phyloP scores from a whole-genome alignment of 1,140 invertebrate species.

The Melanaphis sacchari region DNA sequence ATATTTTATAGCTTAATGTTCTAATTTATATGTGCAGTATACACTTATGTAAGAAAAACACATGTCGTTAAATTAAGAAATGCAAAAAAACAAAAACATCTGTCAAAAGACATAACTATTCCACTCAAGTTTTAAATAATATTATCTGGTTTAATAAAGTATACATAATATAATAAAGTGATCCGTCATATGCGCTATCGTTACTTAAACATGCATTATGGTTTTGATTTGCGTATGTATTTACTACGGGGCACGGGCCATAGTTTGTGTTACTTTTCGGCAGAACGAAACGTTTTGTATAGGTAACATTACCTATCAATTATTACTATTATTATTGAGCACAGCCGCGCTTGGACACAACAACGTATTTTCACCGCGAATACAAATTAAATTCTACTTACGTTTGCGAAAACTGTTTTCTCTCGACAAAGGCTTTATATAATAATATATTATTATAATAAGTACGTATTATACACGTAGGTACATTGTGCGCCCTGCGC shows the following conservation, averaged over 20 bases:
- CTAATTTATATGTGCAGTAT: background rate
- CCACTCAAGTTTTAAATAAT: background rate
- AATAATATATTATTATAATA: background rate
- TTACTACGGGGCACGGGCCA: background rate
- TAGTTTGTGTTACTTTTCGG: too few species aligned
- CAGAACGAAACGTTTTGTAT: background rate
- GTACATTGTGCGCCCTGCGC: background rate
- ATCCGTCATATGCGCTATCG: background rate
- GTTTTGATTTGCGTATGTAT: background rate
- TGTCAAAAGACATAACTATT: conserved; percentile 16
- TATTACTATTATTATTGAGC: background rate
- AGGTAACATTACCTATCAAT: background rate
- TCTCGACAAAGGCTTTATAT: background rate
- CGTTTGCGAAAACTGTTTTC: background rate
- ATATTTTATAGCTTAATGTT: background rate
- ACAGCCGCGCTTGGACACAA: background rate
- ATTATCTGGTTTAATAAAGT: background rate
- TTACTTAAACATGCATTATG: background rate
- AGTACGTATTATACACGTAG: background rate
- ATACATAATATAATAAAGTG: background rate
- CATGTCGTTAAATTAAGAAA: background rate
- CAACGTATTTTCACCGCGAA: background rate
- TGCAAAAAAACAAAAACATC: conserved; percentile 26
- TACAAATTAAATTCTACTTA: background rate
- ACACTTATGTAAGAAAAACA: background rate